A percentile compares a stretch with the other conserved stretches of the same genome.
phyloP scores from a whole-genome alignment of 2,113 vertebrate species.

The Menura novaehollandiae region DNA sequence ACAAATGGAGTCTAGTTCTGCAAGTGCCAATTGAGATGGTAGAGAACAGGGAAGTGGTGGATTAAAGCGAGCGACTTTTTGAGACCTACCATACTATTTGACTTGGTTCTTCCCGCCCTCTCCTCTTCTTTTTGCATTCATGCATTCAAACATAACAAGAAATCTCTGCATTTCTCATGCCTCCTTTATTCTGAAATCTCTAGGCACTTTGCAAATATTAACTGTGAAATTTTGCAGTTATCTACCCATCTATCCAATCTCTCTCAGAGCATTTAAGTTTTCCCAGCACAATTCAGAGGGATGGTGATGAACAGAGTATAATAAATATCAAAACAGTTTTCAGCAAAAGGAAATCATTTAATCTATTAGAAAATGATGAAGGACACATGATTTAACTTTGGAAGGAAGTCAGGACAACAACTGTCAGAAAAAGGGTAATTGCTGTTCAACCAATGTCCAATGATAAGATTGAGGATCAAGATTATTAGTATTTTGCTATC shows the following conservation, averaged over 20 bases:
- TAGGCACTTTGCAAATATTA: neutral
- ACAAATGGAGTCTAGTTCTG: conserved; percentile 6
- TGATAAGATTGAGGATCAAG: neutral
- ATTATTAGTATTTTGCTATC: neutral
- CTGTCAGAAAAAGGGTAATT: neutral
- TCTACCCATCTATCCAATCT: neutral
- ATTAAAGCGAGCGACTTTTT: neutral
- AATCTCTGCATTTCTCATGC: neutral
- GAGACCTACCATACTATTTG: neutral
- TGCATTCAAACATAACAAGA: neutral
- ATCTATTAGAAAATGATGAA: neutral
- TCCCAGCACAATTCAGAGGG: neutral
- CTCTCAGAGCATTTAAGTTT: neutral
- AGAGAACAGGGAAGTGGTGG: neutral
- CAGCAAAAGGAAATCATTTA: neutral
- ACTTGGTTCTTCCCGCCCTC: neutral
- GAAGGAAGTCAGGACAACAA: neutral
- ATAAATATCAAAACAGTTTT: neutral
- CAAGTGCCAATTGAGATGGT: neutral
- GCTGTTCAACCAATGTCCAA: neutral
- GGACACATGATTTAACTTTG: neutral
- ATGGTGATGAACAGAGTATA: neutral
- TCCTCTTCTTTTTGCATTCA: neutral
- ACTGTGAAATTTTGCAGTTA: conserved; percentile 3
- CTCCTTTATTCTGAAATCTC: conserved; percentile 19